phyloP scores from a whole-genome alignment of 2,113 vertebrate species.

The Pygathrix nemaeus region DNA sequence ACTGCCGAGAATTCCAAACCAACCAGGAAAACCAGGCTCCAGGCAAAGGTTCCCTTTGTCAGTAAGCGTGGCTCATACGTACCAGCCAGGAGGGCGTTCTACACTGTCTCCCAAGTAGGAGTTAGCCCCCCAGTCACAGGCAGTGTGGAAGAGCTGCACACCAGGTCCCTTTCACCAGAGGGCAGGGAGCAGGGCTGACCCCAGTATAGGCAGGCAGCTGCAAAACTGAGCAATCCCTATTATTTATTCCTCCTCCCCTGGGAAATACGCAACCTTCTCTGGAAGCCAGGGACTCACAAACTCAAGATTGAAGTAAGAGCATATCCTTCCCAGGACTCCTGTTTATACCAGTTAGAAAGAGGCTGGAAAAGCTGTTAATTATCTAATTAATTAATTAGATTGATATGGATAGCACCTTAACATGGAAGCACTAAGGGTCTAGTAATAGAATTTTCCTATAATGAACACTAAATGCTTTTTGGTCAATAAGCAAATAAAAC shows the following conservation, averaged over 20 bases:
- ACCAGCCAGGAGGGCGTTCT: neutral
- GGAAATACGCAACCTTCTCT: neutral
- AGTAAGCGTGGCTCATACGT: accelerated
- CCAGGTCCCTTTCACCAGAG: neutral
- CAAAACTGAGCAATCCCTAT: neutral
- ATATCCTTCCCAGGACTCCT: neutral
- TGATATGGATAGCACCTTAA: slow-evolving; percentile 39
- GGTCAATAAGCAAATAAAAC: slow-evolving; percentile 31
- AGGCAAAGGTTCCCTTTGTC: neutral
- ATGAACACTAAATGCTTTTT: slow-evolving; percentile 26
- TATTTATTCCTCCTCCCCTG: neutral
- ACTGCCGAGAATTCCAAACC: neutral
- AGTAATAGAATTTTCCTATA: slow-evolving; percentile 41
- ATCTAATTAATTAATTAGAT: slow-evolving; percentile 63
- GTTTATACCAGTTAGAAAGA: neutral
- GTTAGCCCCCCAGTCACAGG: neutral
- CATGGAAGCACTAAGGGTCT: neutral
- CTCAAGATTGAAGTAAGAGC: neutral
- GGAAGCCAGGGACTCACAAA: accelerated
- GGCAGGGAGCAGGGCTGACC: neutral
- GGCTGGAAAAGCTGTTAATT: slow-evolving; percentile 31
- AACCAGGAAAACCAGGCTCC: neutral
- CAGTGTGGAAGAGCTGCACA: accelerated
- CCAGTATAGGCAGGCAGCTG: neutral
- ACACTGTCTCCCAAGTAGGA: neutral